Percentiles rank a stretch among this genome's conserved stretches.
Evolutionary conservation across 2,797 vertebrate species (phyloP).

Genomic region (Eulemur albifrons): DNA sequence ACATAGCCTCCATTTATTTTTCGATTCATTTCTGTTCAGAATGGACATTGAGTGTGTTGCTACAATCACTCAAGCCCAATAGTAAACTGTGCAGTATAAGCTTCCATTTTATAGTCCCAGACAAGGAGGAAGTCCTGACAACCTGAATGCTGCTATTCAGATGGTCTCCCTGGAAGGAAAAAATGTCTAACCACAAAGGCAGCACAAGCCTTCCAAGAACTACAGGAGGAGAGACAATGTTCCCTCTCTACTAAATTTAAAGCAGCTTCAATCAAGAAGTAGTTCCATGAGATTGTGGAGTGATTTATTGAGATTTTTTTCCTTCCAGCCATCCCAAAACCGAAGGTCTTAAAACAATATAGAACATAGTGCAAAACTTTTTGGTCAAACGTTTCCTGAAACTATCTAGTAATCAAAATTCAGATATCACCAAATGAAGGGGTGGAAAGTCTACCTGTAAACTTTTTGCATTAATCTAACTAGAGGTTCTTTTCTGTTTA

Average conservation of each 20-base stretch:
- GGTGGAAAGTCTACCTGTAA: background rate
- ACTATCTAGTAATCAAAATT: constrained; percentile 39
- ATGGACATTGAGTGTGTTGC: constrained; percentile 15
- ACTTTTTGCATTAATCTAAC: background rate
- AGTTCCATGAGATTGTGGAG: constrained; percentile 14
- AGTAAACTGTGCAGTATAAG: constrained; percentile 14
- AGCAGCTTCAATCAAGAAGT: background rate
- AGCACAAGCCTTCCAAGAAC: constrained; percentile 51
- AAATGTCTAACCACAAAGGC: constrained; percentile 46
- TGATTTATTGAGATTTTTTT: background rate
- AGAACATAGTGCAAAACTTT: background rate
- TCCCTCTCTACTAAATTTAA: background rate
- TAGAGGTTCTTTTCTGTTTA: background rate
- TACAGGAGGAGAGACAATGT: constrained; percentile 20
- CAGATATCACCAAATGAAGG: background rate
- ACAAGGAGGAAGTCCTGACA: background rate
- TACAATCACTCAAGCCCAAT: background rate
- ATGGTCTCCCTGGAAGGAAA: constrained; percentile 27
- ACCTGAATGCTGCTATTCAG: constrained; percentile 56
- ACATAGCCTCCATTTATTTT: background rate
- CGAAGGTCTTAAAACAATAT: background rate
- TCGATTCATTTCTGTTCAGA: background rate
- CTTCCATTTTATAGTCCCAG: background rate
- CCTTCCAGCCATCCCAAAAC: background rate
- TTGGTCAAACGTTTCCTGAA: background rate